Evolutionary conservation across 2,113 vertebrate genomes (phyloP).

Genomic region (Tamias sibiricus): DNA sequence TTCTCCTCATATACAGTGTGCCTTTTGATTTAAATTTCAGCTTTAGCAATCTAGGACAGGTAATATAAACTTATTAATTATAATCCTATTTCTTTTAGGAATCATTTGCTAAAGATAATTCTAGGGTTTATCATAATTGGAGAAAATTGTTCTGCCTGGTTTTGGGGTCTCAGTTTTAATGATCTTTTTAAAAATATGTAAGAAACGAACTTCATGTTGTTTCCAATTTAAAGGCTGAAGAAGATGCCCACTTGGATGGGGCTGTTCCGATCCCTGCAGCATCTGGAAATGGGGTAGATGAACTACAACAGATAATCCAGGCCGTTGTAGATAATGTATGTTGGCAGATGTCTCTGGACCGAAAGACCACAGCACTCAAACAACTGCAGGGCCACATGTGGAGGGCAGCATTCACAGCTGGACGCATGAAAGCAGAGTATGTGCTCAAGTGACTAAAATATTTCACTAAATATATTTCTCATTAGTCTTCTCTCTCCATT

Average conservation of each 20-base stretch:
- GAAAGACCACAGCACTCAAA: conserved; percentile 97
- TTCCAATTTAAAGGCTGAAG: conserved; percentile 90
- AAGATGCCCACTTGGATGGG: conserved; percentile 93
- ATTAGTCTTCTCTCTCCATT: not conserved
- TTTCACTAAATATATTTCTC: no score
- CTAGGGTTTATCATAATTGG: not conserved
- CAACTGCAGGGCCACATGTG: conserved; percentile 99
- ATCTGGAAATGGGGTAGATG: conserved; percentile 89
- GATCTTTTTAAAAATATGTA: not conserved
- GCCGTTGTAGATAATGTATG: conserved; percentile 93
- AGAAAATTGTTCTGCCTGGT: not conserved
- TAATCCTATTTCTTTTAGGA: not conserved
- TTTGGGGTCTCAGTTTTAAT: conserved; percentile 8
- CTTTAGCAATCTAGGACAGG: not conserved
- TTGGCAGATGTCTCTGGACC: conserved; percentile 98
- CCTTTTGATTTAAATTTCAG: conserved; percentile 18
- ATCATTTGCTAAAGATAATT: not conserved
- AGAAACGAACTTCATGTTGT: not conserved
- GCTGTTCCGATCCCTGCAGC: conserved; percentile 91
- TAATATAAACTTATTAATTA: not conserved
- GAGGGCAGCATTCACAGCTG: conserved; percentile 92
- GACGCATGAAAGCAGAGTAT: conserved; percentile 96
- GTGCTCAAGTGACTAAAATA: conserved; percentile 75
- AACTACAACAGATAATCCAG: conserved; percentile 91
- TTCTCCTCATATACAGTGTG: not conserved